phyloP scores from a whole-genome alignment of 2,113 vertebrate genomes.

The Pituophis catenifer region DNA sequence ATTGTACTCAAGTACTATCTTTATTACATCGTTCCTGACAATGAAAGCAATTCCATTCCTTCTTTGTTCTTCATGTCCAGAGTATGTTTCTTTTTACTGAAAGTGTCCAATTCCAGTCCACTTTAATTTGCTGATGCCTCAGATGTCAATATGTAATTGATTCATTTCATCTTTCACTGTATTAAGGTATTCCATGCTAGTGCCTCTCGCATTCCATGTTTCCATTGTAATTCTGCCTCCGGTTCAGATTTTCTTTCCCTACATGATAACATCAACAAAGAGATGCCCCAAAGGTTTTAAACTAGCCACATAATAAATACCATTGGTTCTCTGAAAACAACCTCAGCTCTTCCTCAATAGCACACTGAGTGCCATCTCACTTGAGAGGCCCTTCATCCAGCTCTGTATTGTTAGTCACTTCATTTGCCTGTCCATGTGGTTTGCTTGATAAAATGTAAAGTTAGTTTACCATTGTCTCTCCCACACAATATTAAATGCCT shows the following conservation, averaged over 20 bases:
- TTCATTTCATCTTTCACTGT: background rate
- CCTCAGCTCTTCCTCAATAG: background rate
- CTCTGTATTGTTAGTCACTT: background rate
- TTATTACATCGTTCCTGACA: background rate
- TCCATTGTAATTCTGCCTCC: background rate
- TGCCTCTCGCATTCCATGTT: background rate
- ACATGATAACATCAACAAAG: background rate
- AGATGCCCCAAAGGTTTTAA: background rate
- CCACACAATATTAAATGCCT: background rate
- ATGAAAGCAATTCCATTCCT: background rate
- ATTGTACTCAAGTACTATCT: background rate
- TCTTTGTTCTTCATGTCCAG: background rate
- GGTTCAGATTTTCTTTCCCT: background rate
- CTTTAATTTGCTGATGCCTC: background rate
- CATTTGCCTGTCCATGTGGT: background rate
- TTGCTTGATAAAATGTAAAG: background rate
- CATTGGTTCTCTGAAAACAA: background rate
- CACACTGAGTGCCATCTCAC: background rate
- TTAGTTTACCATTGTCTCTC: background rate
- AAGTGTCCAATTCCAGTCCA: background rate
- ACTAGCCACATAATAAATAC: background rate
- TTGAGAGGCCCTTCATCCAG: background rate
- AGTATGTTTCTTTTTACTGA: background rate
- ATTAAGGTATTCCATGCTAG: background rate
- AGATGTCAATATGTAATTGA: background rate